phyloP scores from a whole-genome alignment of 2,113 vertebrate genomes.

The Glaucomys volans region DNA sequence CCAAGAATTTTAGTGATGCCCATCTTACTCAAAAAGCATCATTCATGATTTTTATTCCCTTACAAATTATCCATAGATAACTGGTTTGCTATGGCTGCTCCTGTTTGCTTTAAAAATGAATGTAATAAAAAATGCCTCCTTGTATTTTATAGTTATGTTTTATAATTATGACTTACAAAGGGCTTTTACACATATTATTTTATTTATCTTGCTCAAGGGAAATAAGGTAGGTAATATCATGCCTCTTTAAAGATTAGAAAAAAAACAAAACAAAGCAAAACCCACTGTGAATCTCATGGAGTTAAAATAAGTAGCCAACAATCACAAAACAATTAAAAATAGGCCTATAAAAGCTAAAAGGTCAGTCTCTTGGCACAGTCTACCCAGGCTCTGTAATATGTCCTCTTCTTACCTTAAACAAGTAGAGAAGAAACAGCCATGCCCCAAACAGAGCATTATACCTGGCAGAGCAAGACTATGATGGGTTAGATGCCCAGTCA shows the following conservation, averaged over 20 bases:
- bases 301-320: not conserved
- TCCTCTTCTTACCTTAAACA: not conserved
- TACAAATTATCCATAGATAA: conserved; percentile 74
- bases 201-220: not conserved
- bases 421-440: not conserved
- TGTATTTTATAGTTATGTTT: conserved; percentile 54
- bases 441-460: not conserved
- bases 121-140: not conserved
- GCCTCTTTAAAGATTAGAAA: not conserved
- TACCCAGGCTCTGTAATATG: not conserved
- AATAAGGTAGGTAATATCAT: not conserved
- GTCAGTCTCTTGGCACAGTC: not conserved
- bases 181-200: not conserved
- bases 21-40: conserved; percentile 77
- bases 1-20: conserved; percentile 76
- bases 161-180: conserved; percentile 61
- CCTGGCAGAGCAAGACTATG: not conserved
- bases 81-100: conserved; percentile 56
- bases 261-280: not conserved
- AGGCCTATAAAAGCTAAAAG: not conserved
- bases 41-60: conserved; percentile 77
- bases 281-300: not conserved
- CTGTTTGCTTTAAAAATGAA: conserved; percentile 75
- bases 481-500: not conserved
- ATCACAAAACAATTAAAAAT: not conserved